Evolutionary conservation across 2,797 vertebrate genomes (phyloP).

Genomic region (Pipistrellus nathusii): DNA sequence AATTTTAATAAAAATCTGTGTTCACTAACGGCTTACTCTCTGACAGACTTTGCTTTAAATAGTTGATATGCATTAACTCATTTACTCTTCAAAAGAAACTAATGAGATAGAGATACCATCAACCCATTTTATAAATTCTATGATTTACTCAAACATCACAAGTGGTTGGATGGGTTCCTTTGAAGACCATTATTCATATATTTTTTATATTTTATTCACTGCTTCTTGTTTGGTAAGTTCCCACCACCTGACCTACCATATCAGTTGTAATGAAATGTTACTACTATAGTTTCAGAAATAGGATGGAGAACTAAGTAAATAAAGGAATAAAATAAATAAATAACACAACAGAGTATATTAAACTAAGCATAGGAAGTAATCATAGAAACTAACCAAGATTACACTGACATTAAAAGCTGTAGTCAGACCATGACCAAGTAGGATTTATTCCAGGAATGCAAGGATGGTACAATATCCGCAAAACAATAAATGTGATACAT

Average conservation of each 20-base stretch:
- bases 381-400: background rate
- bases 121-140: background rate
- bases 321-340: background rate
- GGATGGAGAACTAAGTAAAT: background rate
- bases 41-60: background rate
- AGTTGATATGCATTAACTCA: background rate
- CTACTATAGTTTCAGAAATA: background rate
- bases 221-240: background rate
- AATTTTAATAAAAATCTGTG: background rate
- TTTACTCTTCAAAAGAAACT: conserved; percentile 16
- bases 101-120: background rate
- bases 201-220: background rate
- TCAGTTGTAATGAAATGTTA: background rate
- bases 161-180: background rate
- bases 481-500: too few species aligned
- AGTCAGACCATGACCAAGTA: background rate
- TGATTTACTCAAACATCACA: background rate
- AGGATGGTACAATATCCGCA: too few species aligned
- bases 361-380: background rate
- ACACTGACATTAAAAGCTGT: background rate
- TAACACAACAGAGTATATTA: background rate
- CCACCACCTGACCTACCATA: background rate
- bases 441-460: too few species aligned
- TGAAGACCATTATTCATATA: background rate
- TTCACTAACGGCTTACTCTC: background rate